Conservation (phyloP, 2,797 vertebrate species). For the Gambelia wislizenii region DNA sequence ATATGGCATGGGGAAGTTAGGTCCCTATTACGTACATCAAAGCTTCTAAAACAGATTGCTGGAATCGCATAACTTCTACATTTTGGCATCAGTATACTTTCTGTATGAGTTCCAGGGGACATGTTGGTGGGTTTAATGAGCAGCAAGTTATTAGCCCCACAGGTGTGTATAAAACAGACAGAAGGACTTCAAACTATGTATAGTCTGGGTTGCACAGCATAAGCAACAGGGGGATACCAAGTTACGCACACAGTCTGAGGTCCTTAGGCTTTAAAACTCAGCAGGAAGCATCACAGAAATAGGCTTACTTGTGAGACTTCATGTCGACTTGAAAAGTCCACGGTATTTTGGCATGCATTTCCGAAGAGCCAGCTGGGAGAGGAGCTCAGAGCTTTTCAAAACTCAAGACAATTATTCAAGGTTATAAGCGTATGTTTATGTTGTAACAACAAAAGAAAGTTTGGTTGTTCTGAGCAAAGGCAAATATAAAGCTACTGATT, state of each 20-base stretch:
- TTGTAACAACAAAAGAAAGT: conserved; percentile 38
- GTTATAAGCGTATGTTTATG: conserved; percentile 30
- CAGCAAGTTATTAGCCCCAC: conserved; percentile 21
- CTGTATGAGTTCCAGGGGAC: conserved; percentile 9
- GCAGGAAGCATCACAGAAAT: conserved; percentile 21
- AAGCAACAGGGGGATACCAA: conserved; percentile 31
- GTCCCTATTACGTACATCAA: background rate
- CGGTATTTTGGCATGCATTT: conserved; percentile 58
- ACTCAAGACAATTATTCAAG: conserved; percentile 48
- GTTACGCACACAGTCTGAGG: conserved; percentile 32
- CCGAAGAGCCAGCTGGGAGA: conserved; percentile 47
- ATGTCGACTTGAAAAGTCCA: conserved; percentile 50
- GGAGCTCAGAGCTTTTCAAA: conserved; percentile 48
- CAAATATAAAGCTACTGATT: conserved; percentile 40
- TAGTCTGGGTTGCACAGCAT: background rate
- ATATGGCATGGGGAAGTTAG: background rate
- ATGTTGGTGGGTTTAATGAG: conserved; percentile 41
- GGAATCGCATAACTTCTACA: background rate
- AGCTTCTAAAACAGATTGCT: background rate
- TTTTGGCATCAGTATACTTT: conserved; percentile 21
- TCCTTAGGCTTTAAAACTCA: conserved; percentile 49
- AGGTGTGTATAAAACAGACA: conserved; percentile 18
- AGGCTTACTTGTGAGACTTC: conserved; percentile 49
- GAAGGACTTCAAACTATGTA: background rate
- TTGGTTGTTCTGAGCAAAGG: conserved; percentile 57